phyloP scores from a whole-genome alignment of 2,888 invertebrate genomes.

The Drosophila recens region DNA sequence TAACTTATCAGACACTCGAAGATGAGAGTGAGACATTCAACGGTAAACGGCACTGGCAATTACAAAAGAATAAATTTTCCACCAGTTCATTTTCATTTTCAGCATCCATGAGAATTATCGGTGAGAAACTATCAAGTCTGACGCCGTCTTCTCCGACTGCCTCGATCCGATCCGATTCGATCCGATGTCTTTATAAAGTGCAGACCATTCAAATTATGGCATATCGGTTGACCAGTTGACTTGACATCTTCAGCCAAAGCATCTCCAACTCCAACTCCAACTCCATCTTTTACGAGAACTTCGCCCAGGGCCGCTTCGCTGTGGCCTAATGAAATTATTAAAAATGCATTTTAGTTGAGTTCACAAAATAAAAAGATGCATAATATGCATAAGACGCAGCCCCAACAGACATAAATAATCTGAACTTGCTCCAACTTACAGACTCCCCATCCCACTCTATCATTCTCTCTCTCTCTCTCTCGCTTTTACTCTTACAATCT shows the following conservation, averaged over 20 bases:
- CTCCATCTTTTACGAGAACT: neutral
- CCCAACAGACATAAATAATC: constrained; percentile 66
- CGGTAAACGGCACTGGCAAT: constrained; percentile 76
- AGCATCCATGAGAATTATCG: constrained; percentile 45
- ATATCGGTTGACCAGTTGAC: constrained; percentile 67
- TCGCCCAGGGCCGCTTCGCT: constrained; percentile 47
- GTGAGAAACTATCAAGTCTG: constrained; percentile 64
- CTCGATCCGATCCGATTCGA: constrained; percentile 18
- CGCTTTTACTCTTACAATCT: neutral
- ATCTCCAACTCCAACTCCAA: neutral
- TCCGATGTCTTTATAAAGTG: constrained; percentile 67
- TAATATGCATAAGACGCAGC: constrained; percentile 57
- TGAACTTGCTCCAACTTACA: constrained; percentile 17
- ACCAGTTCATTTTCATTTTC: constrained; percentile 21
- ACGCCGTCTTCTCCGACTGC: constrained; percentile 31
- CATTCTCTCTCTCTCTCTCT: neutral
- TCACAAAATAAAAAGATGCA: constrained; percentile 39
- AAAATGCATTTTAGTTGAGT: constrained; percentile 72
- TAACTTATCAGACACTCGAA: constrained; percentile 61
- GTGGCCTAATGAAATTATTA: constrained; percentile 79
- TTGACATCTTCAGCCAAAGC: constrained; percentile 37
- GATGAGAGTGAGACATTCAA: constrained; percentile 64
- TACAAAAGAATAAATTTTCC: constrained; percentile 76
- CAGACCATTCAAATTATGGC: constrained; percentile 74
- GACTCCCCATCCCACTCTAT: neutral